Percentiles rank a stretch among this genome's conserved stretches.
phyloP scores from a whole-genome alignment of 1,140 invertebrate species.

The Rhizoglyphus robini region DNA sequence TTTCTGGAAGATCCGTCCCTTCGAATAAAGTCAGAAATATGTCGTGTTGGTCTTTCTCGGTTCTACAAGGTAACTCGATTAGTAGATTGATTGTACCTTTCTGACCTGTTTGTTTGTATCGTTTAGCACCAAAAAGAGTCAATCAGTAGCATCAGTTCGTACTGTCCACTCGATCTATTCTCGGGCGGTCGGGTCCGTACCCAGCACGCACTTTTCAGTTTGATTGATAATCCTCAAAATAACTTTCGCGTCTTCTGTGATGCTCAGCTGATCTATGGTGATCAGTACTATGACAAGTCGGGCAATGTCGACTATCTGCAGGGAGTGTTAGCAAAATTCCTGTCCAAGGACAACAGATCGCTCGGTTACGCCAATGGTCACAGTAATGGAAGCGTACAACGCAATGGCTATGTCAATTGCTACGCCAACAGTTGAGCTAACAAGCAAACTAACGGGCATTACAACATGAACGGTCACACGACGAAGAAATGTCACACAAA shows the following conservation, averaged over 20 bases:
- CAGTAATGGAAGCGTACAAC: too few relatives aligned
- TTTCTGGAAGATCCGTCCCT: background rate
- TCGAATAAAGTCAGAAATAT: slow-evolving; percentile 22
- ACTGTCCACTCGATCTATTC: slow-evolving; percentile 29
- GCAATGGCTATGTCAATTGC: too few relatives aligned
- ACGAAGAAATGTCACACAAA: background rate
- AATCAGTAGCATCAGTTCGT: slow-evolving; percentile 24
- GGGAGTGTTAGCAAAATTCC: background rate
- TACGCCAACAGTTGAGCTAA: too few relatives aligned
- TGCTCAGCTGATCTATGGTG: slow-evolving; percentile 25
- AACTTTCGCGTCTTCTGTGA: slow-evolving; percentile 27
- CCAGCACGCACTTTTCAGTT: slow-evolving; percentile 21
- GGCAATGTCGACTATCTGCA: background rate
- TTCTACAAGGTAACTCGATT: slow-evolving; percentile 18
- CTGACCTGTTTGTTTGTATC: background rate
- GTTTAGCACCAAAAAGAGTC: slow-evolving; percentile 20
- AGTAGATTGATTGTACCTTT: background rate
- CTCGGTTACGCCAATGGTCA: background rate
- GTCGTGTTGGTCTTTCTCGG: slow-evolving; percentile 25
- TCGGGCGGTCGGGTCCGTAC: slow-evolving; percentile 24
- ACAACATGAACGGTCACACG: background rate
- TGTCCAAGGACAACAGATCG: background rate
- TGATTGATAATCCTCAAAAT: too few relatives aligned
- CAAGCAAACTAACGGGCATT: background rate
- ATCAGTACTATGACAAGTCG: slow-evolving; percentile 4